Conservation (phyloP, 2,113 vertebrate genomes). For the Xiphorhynchus elegans region DNA sequence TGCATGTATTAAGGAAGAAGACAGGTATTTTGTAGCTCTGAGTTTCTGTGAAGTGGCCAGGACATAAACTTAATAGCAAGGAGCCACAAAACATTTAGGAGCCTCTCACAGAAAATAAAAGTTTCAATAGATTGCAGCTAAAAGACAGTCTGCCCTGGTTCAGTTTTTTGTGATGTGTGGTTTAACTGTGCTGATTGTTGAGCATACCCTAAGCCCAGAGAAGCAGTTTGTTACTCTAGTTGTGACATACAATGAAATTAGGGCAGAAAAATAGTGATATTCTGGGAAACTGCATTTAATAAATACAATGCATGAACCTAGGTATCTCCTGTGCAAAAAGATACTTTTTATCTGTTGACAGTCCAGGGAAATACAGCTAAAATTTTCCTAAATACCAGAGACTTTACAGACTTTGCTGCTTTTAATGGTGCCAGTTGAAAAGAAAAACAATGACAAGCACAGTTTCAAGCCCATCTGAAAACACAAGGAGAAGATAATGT, state of each 20-base stretch:
- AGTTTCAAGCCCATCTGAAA: background rate
- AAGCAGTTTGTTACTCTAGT: background rate
- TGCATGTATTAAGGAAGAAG: background rate
- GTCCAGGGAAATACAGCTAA: background rate
- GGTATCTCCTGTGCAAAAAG: background rate
- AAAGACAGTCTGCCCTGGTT: background rate
- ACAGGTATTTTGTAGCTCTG: background rate
- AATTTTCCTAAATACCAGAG: background rate
- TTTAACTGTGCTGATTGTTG: background rate
- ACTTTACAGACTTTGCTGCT: background rate
- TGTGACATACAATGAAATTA: background rate
- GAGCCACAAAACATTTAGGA: background rate
- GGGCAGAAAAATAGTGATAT: background rate
- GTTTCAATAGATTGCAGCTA: background rate
- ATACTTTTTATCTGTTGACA: background rate
- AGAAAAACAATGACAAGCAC: background rate
- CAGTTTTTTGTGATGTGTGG: background rate
- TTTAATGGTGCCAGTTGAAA: background rate
- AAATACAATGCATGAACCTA: background rate
- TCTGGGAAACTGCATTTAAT: background rate
- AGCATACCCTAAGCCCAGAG: background rate
- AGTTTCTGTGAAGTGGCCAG: background rate
- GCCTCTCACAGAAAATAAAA: background rate
- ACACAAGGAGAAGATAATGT: background rate
- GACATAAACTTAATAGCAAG: background rate